Evolutionary conservation across 2,888 invertebrate genomes (phyloP), one percentile per base, ranked within the genome.

Genomic region (Exocentrus adspersus): DNA sequence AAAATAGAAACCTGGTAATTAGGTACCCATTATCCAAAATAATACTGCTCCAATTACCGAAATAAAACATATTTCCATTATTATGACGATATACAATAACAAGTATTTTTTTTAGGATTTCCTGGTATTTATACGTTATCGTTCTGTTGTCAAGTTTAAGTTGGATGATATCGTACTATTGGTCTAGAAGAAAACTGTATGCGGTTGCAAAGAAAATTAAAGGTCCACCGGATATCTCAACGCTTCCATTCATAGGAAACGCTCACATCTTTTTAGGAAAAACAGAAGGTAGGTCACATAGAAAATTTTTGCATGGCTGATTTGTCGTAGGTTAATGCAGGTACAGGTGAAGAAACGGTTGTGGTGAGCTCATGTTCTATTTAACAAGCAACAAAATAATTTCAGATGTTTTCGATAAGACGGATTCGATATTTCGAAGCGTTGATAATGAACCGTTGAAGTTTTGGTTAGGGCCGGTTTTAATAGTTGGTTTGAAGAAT

Each of bases 391-490:
- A 1, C 9, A 9, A 2, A 42, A 43, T 10, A 24, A 12, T 70
- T 65, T 43, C 53, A 73, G 73, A 73, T 32, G 59, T 72, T n/a
- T 60, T 67, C 12, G 53, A 64, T 24, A 70, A 61, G 48, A 56
- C 70, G 17, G 62, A 65, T 50, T 30, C 67, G 14, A 12, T 72
- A 12, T 63, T 65, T 21, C 57, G 59, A 42, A 24, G 52, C 3
- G 50, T 65, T 12, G 37, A 37, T 1, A 45, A 64, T 10, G 65
- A 70, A 43, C 75, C 75, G 0, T 32, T 71, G n/a, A 68, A 68
- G 41, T 64, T 76, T 46, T 76, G 75, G 75, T 57, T 75, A 5
- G 77, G 77, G 6, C 70, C 71, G 0, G 67, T 67, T 57, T 60
- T 77, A 17, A 10, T 69, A 9, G 64, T 77, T 7, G 56, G 58